Evolutionary conservation across 2,888 invertebrate species (phyloP).

Genomic region (Bombylius major): DNA sequence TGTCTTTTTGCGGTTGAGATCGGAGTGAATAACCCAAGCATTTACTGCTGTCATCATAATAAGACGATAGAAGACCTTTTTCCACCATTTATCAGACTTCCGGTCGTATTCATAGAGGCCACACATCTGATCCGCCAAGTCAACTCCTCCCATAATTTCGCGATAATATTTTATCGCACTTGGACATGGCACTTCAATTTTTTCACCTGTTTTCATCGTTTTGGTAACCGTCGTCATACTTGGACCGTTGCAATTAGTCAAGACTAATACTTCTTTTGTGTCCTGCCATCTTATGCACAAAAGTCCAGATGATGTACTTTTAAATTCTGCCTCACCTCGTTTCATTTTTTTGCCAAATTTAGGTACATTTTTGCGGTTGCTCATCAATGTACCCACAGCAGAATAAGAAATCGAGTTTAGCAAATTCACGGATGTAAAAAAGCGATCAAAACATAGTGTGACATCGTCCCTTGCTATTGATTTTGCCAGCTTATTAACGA

Average conservation of each 20-base stretch:
- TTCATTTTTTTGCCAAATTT: slow-evolving; percentile 1
- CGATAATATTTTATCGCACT: slow-evolving; percentile 8
- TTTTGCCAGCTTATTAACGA: background rate
- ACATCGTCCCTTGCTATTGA: too few species aligned
- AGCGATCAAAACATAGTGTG: too few species aligned
- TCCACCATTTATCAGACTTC: slow-evolving; percentile 10
- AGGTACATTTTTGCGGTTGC: too few species aligned
- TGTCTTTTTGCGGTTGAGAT: slow-evolving; percentile 1
- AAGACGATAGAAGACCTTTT: slow-evolving; percentile 9
- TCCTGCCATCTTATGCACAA: slow-evolving; percentile 7
- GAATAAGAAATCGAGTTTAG: too few species aligned
- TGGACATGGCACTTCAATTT: background rate
- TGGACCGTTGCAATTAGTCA: slow-evolving; percentile 3
- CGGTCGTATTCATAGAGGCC: slow-evolving; percentile 7
- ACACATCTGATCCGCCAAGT: slow-evolving; percentile 11
- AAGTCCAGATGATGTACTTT: slow-evolving; percentile 5
- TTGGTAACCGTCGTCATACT: background rate
- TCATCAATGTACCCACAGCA: too few species aligned
- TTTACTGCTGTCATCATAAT: slow-evolving; percentile 4
- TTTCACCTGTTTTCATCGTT: slow-evolving; percentile 1
- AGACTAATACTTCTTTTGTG: slow-evolving; percentile 5
- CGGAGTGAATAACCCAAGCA: background rate
- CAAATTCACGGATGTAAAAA: too few species aligned
- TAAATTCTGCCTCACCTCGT: slow-evolving; percentile 2
- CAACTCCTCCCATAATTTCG: slow-evolving; percentile 9